Evolutionary conservation across 2,888 invertebrate genomes (phyloP), one percentile per base, ranked within the genome.

Genomic region (Neocrepidodera transversa): DNA sequence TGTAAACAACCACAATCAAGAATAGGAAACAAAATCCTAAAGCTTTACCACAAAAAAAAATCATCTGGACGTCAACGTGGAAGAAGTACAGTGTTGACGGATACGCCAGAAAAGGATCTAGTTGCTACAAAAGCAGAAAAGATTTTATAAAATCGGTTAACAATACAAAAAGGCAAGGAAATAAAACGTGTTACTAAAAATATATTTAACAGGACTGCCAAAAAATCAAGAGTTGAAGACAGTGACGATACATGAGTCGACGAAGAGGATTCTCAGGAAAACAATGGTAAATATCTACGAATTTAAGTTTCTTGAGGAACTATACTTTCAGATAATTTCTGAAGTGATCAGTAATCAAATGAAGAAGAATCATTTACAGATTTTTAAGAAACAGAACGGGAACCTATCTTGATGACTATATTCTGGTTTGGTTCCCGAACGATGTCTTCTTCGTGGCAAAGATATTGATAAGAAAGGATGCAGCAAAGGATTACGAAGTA

Each of bases 381-480:
- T 57, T 66, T 66, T 63, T 58, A 48, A 48, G 28, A 32, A 48
- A n/a, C 10, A 32, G 48, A 48, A 32, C 48, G 30, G 16, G 4
- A 48, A 32, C 30, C 48, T 32, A 28, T 48, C 26, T 48, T 48
- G 30, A 28, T 5, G 13, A 47, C 32, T 30, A 48, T 16, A 28
- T 48, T 26, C 30, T 48, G 28, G 48, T 28, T 32, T 13, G 30
- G 13, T 48, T 48, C 4, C 48, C 30, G 18, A 48, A 48, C 32
- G 48, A 28, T 48, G 11, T 48, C 2, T 48, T 48, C 48, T 48
- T 48, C 32, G 48, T 48, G 48, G 28, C 26, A n/a, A n/a, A n/a
- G n/a, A n/a, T n/a, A n/a, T n/a, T n/a, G n/a, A n/a, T n/a, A n/a
- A n/a, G n/a, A n/a, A 48, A 48, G n/a, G 32, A 48, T 48, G 48